Conservation (phyloP, 2,113 vertebrate species). For the Sylvia atricapilla region DNA sequence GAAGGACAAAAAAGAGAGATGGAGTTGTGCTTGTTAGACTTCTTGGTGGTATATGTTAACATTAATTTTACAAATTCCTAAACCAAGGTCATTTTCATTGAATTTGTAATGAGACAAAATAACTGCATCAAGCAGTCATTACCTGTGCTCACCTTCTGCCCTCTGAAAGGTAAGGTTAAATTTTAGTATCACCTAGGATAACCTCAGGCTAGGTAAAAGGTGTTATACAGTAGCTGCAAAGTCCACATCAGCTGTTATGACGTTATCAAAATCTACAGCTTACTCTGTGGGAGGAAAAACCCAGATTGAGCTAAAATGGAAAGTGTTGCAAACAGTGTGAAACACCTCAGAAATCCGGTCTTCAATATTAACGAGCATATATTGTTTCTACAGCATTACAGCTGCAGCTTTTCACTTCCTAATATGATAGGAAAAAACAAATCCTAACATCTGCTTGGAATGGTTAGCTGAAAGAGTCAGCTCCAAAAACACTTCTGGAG, state of each 20-base stretch:
- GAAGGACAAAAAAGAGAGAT: not conserved
- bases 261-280: not conserved
- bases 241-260: not conserved
- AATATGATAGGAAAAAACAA: not conserved
- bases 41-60: not conserved
- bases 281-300: not conserved
- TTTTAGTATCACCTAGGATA: not conserved
- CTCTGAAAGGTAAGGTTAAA: not conserved
- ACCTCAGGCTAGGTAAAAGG: not conserved
- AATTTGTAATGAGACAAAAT: not conserved
- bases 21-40: not conserved
- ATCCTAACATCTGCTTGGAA: not conserved
- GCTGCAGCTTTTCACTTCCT: not conserved
- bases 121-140: not conserved
- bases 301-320: not conserved
- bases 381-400: not conserved
- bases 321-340: not conserved
- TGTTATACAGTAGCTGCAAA: not conserved
- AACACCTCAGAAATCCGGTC: not conserved
- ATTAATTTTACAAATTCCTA: not conserved
- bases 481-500: not conserved
- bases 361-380: not conserved
- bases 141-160: not conserved
- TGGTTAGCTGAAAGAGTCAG: not conserved
- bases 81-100: not conserved